These are phyloP conservation scores for Lepisosteus oculatus DNA, from an alignment of 2,113 vertebrate species.

Conservation along the genomic window DNA sequence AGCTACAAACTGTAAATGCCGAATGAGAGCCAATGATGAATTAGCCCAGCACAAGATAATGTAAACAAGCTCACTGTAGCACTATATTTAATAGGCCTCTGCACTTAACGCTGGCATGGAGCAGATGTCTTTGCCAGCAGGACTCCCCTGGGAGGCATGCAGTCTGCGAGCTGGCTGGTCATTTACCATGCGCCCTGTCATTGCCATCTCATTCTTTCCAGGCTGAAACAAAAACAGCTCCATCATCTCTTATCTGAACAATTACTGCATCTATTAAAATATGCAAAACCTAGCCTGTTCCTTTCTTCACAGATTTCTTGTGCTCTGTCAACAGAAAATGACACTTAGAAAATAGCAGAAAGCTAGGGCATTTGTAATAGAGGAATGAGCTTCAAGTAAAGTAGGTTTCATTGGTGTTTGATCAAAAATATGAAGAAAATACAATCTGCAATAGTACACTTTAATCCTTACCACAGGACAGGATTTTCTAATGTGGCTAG, in stretches of 20 bases:
- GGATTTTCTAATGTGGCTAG: too few species aligned
- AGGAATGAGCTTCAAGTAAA: too few species aligned
- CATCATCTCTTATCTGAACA: slow-evolving; percentile 14
- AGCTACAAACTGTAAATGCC: neutral
- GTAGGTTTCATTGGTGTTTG: too few species aligned
- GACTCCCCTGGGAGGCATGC: slow-evolving; percentile 15
- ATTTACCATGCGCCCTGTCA: slow-evolving; percentile 8
- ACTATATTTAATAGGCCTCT: slow-evolving; percentile 18
- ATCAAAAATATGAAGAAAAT: too few species aligned
- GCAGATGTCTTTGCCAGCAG: slow-evolving; percentile 29
- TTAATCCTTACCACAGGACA: too few species aligned
- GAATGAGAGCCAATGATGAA: slow-evolving; percentile 10
- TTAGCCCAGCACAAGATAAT: slow-evolving; percentile 15
- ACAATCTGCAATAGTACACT: too few species aligned
- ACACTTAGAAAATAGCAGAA: neutral
- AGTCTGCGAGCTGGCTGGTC: slow-evolving; percentile 14
- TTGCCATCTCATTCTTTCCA: slow-evolving; percentile 1
- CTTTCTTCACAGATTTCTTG: neutral
- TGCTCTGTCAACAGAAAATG: neutral
- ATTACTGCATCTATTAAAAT: slow-evolving; percentile 8
- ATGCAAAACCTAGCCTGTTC: neutral
- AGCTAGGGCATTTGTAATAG: neutral
- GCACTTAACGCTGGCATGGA: slow-evolving; percentile 25
- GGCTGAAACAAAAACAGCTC: slow-evolving; percentile 10
- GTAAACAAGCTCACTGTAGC: slow-evolving; percentile 25